Evolutionary conservation across 2,888 invertebrate genomes (phyloP), one percentile per base, ranked within the genome.

Genomic region (Synergus japonicus): DNA sequence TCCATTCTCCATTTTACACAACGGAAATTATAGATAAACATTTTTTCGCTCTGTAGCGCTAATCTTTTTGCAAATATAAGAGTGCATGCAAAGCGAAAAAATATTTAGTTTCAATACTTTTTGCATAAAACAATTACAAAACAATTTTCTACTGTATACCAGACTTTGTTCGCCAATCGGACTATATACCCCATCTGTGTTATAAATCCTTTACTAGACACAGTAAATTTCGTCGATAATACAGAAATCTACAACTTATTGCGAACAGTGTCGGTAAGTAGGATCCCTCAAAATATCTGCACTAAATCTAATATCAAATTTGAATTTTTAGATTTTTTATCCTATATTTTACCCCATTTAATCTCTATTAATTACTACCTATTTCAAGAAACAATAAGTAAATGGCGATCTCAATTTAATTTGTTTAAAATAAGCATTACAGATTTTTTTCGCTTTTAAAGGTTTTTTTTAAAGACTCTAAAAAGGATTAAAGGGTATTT

Each of bases 401-500:
- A 44, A 44, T 44, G 10, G 49, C 12, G 12, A n/a, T 54, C 44
- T 44, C 15, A 15, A 15, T 44, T 10, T 54, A 12, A 54, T 5
- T 54, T 54, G 1, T 54, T 49, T 54, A 5, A 22, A 60, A 60
- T 22, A 60, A 60, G 22, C 22, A 4, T 5, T 12, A 12, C 12
- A 22, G 10, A 12, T 60, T 22, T 4, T 4, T 60, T 10, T 60
- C 10, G 10, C 4, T 58, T 29, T 76, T 77, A 44, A 76, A 37
- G 58, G 66, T 46, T 44, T 76, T 80, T 49, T 80, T 60, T 10
- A 22, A 22, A 4, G 22, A 22, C 3, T 67, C 81, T 79, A 49
- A 37, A 44, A 37, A 78, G 76, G 76, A 82, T 81, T 73, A 67
- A 78, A 73, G 60, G n/a, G 65, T 78, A 41, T 82, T 84, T 78